These are phyloP conservation scores for Isurus oxyrinchus DNA, from an alignment of 2,113 vertebrate genomes.

Conservation along the genomic window DNA sequence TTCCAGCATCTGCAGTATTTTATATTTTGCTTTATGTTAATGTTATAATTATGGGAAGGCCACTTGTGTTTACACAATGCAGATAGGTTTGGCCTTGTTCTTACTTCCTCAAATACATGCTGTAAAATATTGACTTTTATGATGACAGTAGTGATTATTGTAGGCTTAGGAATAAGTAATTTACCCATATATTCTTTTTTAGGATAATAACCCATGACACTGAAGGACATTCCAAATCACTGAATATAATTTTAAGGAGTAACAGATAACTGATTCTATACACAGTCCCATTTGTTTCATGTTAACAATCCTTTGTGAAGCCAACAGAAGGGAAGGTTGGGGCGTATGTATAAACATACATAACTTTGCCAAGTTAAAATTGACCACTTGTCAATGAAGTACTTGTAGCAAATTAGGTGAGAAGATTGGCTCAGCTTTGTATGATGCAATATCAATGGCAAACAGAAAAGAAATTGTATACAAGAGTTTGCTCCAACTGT, in stretches of 20 bases:
- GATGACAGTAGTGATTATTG: background rate
- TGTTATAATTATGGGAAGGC: background rate
- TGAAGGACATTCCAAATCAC: background rate
- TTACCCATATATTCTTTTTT: background rate
- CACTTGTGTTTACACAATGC: background rate
- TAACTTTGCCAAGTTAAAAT: background rate
- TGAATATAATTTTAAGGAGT: background rate
- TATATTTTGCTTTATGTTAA: background rate
- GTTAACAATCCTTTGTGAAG: background rate
- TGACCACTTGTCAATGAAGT: background rate
- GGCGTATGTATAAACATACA: background rate
- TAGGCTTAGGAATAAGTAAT: background rate
- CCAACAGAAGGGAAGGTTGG: background rate
- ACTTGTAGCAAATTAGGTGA: background rate
- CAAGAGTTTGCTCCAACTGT: background rate
- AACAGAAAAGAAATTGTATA: background rate
- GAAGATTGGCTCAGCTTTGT: background rate
- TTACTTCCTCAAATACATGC: background rate
- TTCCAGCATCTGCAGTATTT: background rate
- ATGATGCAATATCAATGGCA: background rate
- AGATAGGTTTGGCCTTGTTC: background rate
- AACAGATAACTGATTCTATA: background rate
- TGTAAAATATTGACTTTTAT: conserved; percentile 23
- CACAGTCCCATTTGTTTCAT: background rate
- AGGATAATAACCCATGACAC: background rate